Evolutionary conservation across 2,113 vertebrate genomes (phyloP).

Genomic region (Pseudorasbora parva): DNA sequence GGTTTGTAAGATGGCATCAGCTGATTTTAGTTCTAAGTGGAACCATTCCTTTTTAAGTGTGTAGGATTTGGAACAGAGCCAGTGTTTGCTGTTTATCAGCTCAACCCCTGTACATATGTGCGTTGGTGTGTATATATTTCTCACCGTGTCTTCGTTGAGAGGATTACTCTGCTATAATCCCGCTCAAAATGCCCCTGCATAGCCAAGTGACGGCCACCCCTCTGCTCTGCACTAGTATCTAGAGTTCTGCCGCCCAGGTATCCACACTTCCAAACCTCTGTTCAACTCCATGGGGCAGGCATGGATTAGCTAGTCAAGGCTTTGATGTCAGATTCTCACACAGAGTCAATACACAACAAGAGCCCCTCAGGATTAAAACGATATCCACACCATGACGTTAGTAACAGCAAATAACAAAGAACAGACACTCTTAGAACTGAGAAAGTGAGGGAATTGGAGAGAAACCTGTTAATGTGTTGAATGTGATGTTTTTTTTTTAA

Average conservation of each 20-base stretch:
- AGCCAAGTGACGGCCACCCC: conserved; percentile 37
- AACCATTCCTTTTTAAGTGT: not conserved
- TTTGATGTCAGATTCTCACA: conserved; percentile 71
- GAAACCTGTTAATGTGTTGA: not conserved
- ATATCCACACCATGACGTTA: conserved; percentile 56
- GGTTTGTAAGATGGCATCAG: not conserved
- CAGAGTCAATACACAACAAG: conserved; percentile 54
- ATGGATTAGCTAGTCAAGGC: conserved; percentile 64
- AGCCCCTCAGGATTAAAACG: conserved; percentile 59
- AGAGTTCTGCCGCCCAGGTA: conserved; percentile 60
- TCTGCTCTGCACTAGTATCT: not conserved
- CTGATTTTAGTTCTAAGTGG: not conserved
- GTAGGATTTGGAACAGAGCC: not conserved
- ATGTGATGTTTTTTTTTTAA: not conserved
- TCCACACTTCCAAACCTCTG: conserved; percentile 50
- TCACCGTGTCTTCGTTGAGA: conserved; percentile 44
- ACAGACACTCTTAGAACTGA: not conserved
- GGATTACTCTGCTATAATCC: conserved; percentile 74
- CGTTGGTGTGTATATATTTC: conserved; percentile 52
- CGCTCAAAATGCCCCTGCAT: conserved; percentile 60
- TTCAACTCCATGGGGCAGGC: conserved; percentile 63
- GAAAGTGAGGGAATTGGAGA: not conserved
- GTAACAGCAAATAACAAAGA: conserved; percentile 36
- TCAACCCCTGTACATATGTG: conserved; percentile 56
- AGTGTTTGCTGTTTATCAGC: conserved; percentile 62